Evolutionary conservation across 2,113 vertebrate genomes (phyloP).

Genomic region (Scalopus aquaticus): DNA sequence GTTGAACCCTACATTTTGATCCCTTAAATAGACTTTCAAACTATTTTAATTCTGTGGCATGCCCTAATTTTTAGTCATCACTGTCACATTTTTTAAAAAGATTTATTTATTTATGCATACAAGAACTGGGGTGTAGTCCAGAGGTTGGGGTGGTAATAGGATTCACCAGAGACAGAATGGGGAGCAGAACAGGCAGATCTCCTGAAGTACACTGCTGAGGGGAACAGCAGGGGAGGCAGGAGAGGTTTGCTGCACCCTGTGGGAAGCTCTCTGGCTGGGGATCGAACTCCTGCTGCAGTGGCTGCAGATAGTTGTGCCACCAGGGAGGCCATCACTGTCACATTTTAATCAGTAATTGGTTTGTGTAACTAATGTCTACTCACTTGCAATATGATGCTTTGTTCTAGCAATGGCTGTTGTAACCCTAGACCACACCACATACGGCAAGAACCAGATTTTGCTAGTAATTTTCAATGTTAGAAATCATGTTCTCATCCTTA

Average conservation of each 20-base stretch:
- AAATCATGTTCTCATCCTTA: background rate
- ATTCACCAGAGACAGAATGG: no score
- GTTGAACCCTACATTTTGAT: background rate
- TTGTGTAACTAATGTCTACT: background rate
- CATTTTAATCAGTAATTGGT: background rate
- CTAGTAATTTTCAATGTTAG: background rate
- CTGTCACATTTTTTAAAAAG: background rate
- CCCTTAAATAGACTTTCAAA: background rate
- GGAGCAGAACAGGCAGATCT: no score
- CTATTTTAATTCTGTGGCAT: background rate
- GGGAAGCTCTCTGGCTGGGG: no score
- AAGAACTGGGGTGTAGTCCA: no score
- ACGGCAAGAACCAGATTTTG: background rate
- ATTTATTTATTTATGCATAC: no score
- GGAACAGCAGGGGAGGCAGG: no score
- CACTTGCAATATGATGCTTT: background rate
- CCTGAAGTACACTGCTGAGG: no score
- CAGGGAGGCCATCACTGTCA: background rate
- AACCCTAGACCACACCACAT: background rate
- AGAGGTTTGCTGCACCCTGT: no score
- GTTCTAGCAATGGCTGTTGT: background rate
- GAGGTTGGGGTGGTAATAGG: no score
- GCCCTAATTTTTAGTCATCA: background rate
- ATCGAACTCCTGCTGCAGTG: no score
- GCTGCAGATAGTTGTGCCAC: no score